These are phyloP conservation scores for Ischnus inquisitorius DNA, from an alignment of 2,888 invertebrate species.

Conservation along the genomic window DNA sequence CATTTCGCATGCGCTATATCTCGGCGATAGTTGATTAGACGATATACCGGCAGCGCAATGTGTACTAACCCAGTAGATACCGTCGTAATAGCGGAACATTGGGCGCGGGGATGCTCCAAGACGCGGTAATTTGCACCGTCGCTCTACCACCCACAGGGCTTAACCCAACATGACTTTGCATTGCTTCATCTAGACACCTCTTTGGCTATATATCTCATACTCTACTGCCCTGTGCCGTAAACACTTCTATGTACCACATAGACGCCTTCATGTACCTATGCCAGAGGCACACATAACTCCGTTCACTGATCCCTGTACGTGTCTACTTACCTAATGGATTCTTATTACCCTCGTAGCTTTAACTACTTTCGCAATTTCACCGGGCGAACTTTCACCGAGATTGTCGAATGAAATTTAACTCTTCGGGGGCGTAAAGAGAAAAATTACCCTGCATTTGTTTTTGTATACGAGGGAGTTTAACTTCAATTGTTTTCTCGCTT, in stretches of 20 bases:
- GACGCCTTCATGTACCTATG: neutral
- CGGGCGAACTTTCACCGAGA: constrained; percentile 3
- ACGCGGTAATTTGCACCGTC: constrained; percentile 34
- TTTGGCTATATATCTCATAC: neutral
- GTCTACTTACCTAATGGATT: neutral
- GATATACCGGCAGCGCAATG: neutral
- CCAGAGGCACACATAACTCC: neutral
- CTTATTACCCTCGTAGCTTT: neutral
- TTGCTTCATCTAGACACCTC: constrained; percentile 1
- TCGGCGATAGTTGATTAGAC: neutral
- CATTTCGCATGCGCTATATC: neutral
- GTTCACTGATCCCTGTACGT: neutral
- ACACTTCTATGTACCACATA: neutral
- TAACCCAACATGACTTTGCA: constrained; percentile 28
- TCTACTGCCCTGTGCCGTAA: neutral
- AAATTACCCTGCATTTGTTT: no score
- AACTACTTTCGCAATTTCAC: constrained; percentile 23
- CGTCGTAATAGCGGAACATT: constrained; percentile 8
- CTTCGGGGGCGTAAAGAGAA: neutral
- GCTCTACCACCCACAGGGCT: constrained; percentile 15
- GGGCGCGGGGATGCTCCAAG: constrained; percentile 13
- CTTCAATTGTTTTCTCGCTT: no score
- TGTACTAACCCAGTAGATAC: neutral
- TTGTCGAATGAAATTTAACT: constrained; percentile 17
- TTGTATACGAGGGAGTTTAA: no score